Conservation (phyloP, 1,140 invertebrate genomes). For the Drosophila guanche region DNA sequence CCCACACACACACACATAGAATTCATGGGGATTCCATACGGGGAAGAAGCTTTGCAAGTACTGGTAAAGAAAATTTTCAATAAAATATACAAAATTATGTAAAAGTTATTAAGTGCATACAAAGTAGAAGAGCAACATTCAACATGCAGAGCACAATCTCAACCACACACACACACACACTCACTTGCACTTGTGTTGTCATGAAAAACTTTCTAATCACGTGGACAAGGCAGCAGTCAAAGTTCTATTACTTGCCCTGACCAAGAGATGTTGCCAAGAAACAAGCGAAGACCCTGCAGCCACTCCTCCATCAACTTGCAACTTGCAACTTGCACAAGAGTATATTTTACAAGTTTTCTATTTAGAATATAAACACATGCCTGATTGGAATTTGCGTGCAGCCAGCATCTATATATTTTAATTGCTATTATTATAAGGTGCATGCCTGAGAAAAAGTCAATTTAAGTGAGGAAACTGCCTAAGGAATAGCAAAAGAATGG, state of each 20-base stretch:
- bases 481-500: background rate
- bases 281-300: background rate
- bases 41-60: conserved; percentile 55
- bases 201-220: conserved; percentile 77
- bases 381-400: conserved; percentile 65
- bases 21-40: conserved; percentile 13
- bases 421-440: conserved; percentile 67
- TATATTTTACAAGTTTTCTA: conserved; percentile 71
- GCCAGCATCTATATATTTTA: conserved; percentile 58
- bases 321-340: conserved; percentile 12
- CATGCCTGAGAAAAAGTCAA: conserved; percentile 19
- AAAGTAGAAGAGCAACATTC: conserved; percentile 65
- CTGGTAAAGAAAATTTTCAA: conserved; percentile 73
- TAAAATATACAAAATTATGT: conserved; percentile 81
- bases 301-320: too few species aligned
- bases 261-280: conserved; percentile 27
- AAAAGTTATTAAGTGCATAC: conserved; percentile 81
- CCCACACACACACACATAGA: background rate
- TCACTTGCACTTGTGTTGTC: conserved; percentile 1
- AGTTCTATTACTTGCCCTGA: conserved; percentile 61
- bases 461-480: background rate
- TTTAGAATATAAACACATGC: conserved; percentile 80
- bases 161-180: conserved; percentile 30
- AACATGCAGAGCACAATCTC: conserved; percentile 15
- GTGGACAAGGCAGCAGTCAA: conserved; percentile 64